Evolutionary conservation across 2,797 vertebrate genomes (phyloP).

Genomic region (Sphenodon punctatus): DNA sequence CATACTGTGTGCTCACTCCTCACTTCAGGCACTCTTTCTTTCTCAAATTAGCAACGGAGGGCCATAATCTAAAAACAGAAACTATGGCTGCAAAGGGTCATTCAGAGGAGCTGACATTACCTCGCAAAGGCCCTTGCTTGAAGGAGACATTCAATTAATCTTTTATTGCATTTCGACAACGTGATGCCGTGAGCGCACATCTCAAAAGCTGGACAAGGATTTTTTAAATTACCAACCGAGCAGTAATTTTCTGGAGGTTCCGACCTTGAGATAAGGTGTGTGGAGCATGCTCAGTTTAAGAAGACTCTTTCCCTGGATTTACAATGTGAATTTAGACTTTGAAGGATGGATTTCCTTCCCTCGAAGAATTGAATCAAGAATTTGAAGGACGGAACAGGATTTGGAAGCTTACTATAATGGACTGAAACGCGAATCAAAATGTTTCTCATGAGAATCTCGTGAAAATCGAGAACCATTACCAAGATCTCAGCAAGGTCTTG

Average conservation of each 20-base stretch:
- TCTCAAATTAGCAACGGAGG: constrained; percentile 1
- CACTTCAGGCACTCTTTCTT: background rate
- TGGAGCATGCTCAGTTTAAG: rapidly evolving
- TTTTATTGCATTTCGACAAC: background rate
- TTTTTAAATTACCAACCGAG: background rate
- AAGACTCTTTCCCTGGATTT: background rate
- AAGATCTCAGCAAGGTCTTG: too few relatives aligned
- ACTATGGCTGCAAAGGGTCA: background rate
- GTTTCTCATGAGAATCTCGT: too few relatives aligned
- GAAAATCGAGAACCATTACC: too few relatives aligned
- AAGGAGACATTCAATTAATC: constrained; percentile 10
- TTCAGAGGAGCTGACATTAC: background rate
- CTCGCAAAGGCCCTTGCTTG: background rate
- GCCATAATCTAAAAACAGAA: constrained; percentile 7
- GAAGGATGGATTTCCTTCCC: background rate
- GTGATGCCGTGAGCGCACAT: background rate
- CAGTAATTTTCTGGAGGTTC: background rate
- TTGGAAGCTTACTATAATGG: too few relatives aligned
- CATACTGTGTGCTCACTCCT: too few relatives aligned
- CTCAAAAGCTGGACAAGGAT: background rate
- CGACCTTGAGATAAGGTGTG: background rate
- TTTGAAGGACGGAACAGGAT: too few relatives aligned
- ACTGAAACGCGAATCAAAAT: too few relatives aligned
- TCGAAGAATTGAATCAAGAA: too few relatives aligned
- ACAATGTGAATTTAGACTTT: rapidly evolving